phyloP scores from a whole-genome alignment of 1,140 invertebrate species.

The Heliothis virescens region DNA sequence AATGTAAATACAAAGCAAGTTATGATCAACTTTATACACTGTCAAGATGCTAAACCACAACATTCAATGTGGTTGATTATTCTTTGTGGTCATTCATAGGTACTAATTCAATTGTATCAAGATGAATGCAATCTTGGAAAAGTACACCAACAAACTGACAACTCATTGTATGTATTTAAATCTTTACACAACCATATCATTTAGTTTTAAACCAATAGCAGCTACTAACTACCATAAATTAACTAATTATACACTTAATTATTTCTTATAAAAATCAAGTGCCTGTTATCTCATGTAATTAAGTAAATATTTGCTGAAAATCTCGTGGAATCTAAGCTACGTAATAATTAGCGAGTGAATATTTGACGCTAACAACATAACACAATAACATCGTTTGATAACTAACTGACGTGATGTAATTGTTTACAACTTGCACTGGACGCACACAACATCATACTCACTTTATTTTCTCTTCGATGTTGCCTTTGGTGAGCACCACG shows the following conservation, averaged over 20 bases:
- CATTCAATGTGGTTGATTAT: not conserved
- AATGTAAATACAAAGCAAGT: no score
- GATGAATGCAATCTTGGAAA: constrained; percentile 15
- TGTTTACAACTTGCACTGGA: constrained; percentile 48
- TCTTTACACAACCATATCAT: constrained; percentile 22
- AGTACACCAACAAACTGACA: constrained; percentile 18
- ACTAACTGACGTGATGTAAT: constrained; percentile 41
- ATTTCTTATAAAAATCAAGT: not conserved
- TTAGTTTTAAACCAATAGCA: not conserved
- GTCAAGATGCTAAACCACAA: no score
- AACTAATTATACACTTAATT: not conserved
- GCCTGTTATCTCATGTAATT: constrained; percentile 4
- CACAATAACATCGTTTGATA: constrained; percentile 1
- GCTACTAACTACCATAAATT: constrained; percentile 14
- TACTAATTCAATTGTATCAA: constrained; percentile 34
- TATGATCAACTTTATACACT: not conserved
- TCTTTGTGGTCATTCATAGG: constrained; percentile 10
- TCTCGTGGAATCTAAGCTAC: not conserved
- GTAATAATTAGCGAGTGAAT: constrained; percentile 12
- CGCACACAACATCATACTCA: constrained; percentile 82
- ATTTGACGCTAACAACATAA: constrained; percentile 10
- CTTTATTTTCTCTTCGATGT: constrained; percentile 94
- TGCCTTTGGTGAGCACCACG: constrained; percentile 93
- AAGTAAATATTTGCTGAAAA: not conserved
- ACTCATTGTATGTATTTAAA: constrained; percentile 25